Evolutionary conservation across 2,888 invertebrate species (phyloP).

Genomic region (Elmis aenea): DNA sequence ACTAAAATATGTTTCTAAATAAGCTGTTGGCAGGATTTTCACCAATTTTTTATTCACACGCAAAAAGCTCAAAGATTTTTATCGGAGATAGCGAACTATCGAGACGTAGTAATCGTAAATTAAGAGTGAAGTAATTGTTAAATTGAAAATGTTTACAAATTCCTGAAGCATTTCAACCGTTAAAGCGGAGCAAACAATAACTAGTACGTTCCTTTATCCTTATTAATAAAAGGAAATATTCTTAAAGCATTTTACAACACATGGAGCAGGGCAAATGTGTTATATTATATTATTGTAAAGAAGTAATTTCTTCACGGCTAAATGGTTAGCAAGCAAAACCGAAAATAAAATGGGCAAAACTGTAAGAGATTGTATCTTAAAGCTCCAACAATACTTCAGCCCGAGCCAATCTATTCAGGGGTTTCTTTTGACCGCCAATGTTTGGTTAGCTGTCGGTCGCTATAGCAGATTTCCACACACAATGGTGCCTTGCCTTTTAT

Average conservation of each 20-base stretch:
- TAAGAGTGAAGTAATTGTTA: constrained; percentile 15
- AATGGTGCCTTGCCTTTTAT: constrained; percentile 35
- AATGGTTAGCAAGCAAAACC: constrained; percentile 44
- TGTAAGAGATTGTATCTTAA: constrained; percentile 43
- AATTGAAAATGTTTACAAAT: constrained; percentile 17
- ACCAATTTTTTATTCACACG: no score
- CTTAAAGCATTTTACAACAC: constrained; percentile 16
- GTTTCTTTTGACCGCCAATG: constrained; percentile 58
- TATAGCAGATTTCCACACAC: constrained; percentile 29
- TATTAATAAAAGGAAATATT: constrained; percentile 20
- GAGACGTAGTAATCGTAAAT: no score
- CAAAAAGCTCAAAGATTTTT: no score
- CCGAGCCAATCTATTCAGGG: constrained; percentile 44
- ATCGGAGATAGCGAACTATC: no score
- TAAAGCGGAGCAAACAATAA: constrained; percentile 14
- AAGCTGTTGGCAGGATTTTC: no score
- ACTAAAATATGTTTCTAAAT: no score
- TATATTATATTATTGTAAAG: constrained; percentile 48
- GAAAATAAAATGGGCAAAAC: constrained; percentile 37
- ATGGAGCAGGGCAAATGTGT: constrained; percentile 34
- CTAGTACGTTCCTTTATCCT: constrained; percentile 17
- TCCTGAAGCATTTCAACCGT: constrained; percentile 18
- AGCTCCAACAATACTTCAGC: constrained; percentile 36
- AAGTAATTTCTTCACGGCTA: constrained; percentile 48
- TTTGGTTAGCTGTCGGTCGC: constrained; percentile 61